A percentile compares a stretch with the other conserved stretches of the same genome.
Evolutionary conservation across 2,797 vertebrate genomes (phyloP).

Genomic region (Leptoclinus maculatus): DNA sequence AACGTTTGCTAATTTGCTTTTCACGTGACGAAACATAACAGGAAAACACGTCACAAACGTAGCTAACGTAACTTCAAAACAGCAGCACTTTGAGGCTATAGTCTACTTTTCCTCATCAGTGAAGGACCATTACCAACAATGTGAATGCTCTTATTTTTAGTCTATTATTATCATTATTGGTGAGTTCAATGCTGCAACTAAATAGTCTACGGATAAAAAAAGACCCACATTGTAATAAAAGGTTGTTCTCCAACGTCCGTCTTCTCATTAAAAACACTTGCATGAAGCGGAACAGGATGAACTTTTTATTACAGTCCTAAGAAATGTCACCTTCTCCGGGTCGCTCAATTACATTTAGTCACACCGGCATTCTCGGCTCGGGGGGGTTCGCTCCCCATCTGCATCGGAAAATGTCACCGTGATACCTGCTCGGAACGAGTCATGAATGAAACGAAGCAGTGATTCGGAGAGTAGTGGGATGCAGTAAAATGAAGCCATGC

Average conservation of each 20-base stretch:
- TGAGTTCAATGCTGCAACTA: neutral
- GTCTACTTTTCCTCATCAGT: too few species aligned
- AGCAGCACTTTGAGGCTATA: too few species aligned
- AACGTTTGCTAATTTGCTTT: too few species aligned
- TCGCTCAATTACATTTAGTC: constrained; percentile 31
- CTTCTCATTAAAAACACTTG: neutral
- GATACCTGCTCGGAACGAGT: constrained; percentile 21
- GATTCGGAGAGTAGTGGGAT: neutral
- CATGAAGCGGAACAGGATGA: neutral
- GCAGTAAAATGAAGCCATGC: neutral
- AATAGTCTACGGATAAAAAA: neutral
- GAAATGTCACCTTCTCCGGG: constrained; percentile 30
- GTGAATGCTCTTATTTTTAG: neutral
- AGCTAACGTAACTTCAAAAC: too few species aligned
- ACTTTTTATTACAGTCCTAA: constrained; percentile 17
- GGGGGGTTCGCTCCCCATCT: constrained; percentile 16
- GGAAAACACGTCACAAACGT: too few species aligned
- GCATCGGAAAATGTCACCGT: constrained; percentile 49
- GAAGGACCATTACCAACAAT: too few species aligned
- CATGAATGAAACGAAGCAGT: neutral
- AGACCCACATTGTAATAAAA: neutral
- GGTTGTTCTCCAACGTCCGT: neutral
- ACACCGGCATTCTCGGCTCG: constrained; percentile 9
- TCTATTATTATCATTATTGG: neutral
- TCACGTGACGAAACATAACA: too few species aligned